These are phyloP conservation scores for Hirudinaria manillensis DNA, from an alignment of 2,888 invertebrate species.

Conservation along the genomic window DNA sequence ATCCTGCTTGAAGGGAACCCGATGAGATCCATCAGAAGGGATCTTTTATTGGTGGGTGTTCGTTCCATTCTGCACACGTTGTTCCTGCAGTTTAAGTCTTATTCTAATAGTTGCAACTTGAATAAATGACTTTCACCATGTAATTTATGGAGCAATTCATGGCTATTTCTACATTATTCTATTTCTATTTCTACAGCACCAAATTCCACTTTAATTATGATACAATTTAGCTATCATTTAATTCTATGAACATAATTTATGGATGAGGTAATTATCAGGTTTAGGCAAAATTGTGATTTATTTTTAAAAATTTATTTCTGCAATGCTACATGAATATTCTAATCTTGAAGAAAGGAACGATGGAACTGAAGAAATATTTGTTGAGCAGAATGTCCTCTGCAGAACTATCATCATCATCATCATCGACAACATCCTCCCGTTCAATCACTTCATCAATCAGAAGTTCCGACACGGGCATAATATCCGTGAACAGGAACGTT, in stretches of 20 bases:
- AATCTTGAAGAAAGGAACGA: constrained; percentile 43
- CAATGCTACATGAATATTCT: background rate
- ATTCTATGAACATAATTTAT: background rate
- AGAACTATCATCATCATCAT: background rate
- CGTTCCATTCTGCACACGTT: no score
- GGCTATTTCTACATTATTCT: background rate
- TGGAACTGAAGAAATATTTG: constrained; percentile 68
- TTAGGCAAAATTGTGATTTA: no score
- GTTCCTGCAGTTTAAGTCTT: no score
- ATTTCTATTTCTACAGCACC: background rate
- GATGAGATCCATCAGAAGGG: constrained; percentile 71
- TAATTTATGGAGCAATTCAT: no score
- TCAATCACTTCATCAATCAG: constrained; percentile 20
- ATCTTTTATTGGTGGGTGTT: constrained; percentile 65
- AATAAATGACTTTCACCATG: no score
- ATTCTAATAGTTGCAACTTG: no score
- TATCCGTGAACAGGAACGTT: constrained; percentile 42
- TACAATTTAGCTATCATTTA: background rate
- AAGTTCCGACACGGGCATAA: constrained; percentile 43
- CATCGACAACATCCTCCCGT: constrained; percentile 19
- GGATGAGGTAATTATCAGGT: no score
- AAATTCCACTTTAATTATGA: background rate
- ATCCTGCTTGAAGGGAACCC: constrained; percentile 80
- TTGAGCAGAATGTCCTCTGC: constrained; percentile 50
- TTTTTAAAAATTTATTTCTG: no score